Percentiles rank a stretch among this genome's conserved stretches.
Conservation (phyloP, 2,797 vertebrate genomes). For the Tenualosa thibaudeaui region DNA sequence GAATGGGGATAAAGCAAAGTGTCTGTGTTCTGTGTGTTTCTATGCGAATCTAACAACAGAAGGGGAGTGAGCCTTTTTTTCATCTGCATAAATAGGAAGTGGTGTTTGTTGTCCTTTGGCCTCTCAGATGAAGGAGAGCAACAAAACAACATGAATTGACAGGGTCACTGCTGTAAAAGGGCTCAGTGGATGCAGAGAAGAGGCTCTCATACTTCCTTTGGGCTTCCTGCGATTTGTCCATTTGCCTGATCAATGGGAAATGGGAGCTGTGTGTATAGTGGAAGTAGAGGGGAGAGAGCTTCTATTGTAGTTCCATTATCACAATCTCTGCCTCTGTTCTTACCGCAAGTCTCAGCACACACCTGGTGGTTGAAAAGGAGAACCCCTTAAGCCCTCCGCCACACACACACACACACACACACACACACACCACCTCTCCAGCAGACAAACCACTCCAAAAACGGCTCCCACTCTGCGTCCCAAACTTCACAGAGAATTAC, state of each 20-base stretch:
- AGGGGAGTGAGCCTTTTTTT: background rate
- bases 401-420: background rate
- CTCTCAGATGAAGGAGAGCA: background rate
- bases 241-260: slow-evolving; percentile 20
- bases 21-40: background rate
- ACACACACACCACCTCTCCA: background rate
- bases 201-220: slow-evolving; percentile 39
- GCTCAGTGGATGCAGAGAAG: background rate
- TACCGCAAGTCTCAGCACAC: background rate
- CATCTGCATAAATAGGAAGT: background rate
- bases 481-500: slow-evolving; percentile 27
- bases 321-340: background rate
- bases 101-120: background rate
- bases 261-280: background rate
- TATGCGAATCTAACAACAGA: background rate
- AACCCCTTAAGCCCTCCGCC: background rate
- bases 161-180: background rate
- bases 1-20: background rate
- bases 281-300: background rate
- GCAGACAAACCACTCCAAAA: background rate
- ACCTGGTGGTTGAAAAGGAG: slow-evolving; percentile 22
- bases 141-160: slow-evolving; percentile 12
- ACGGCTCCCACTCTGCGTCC: background rate
- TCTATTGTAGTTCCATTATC: background rate
- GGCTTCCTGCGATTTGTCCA: slow-evolving; percentile 27